phyloP scores from a whole-genome alignment of 2,888 invertebrate genomes.

The Limnephilus marmoratus region DNA sequence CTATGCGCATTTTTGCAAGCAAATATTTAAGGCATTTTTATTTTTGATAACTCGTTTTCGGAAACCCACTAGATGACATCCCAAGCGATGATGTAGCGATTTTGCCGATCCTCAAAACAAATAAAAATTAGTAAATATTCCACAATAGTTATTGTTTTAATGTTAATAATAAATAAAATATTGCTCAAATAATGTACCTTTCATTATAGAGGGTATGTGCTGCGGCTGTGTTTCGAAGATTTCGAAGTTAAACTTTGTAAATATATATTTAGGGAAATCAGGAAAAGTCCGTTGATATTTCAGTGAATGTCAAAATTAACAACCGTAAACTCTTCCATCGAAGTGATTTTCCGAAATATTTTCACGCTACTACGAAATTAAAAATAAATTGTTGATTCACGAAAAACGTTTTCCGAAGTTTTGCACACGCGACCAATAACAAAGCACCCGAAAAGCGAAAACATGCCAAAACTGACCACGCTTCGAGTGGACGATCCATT shows the following conservation, averaged over 20 bases:
- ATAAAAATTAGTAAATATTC: background rate
- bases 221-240: constrained; percentile 72
- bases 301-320: background rate
- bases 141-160: background rate
- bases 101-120: background rate
- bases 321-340: background rate
- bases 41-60: background rate
- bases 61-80: background rate
- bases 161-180: background rate
- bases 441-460: constrained; percentile 40
- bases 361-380: constrained; percentile 66
- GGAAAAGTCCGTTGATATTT: background rate
- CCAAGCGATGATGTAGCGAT: background rate
- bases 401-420: constrained; percentile 44
- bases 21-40: background rate
- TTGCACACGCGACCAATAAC: constrained; percentile 56
- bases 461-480: constrained; percentile 28
- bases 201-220: constrained; percentile 77
- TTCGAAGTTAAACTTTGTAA: background rate
- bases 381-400: constrained; percentile 54
- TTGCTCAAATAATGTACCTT: constrained; percentile 71
- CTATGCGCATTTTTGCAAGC: too few relatives aligned
- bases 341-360: constrained; percentile 41
- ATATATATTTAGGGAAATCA: background rate
- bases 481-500: constrained; percentile 14